Conservation (phyloP, 2,888 invertebrate genomes). For the Eueremaeus valkanovi region DNA sequence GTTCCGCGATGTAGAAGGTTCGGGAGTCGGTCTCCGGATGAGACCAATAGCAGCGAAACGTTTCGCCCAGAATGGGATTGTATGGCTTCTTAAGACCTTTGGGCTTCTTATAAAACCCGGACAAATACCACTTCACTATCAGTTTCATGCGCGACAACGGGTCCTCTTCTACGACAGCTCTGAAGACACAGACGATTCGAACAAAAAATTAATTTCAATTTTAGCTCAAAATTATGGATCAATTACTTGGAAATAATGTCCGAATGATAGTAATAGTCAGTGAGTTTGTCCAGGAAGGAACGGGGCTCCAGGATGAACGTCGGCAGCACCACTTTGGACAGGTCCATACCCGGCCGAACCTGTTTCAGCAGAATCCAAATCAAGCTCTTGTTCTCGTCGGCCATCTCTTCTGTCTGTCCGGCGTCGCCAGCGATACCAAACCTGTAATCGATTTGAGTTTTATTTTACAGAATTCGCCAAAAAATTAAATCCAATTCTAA, state of each 20-base stretch:
- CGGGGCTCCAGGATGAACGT: slow-evolving; percentile 91
- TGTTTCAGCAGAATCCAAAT: slow-evolving; percentile 93
- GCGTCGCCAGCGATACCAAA: slow-evolving; percentile 58
- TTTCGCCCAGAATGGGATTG: slow-evolving; percentile 89
- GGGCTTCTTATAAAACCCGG: slow-evolving; percentile 88
- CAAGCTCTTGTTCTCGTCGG: slow-evolving; percentile 88
- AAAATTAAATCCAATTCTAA: too few species aligned
- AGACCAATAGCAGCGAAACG: slow-evolving; percentile 84
- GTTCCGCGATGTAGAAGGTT: slow-evolving; percentile 88
- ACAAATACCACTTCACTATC: slow-evolving; percentile 84
- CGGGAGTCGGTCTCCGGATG: slow-evolving; percentile 70
- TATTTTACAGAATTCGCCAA: too few species aligned
- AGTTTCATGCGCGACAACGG: slow-evolving; percentile 83
- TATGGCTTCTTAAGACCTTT: slow-evolving; percentile 93
- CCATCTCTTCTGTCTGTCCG: slow-evolving; percentile 78
- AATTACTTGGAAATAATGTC: slow-evolving; percentile 74
- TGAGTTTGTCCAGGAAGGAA: slow-evolving; percentile 86
- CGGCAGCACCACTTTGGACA: slow-evolving; percentile 85
- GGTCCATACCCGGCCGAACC: slow-evolving; percentile 92
- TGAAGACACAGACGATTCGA: slow-evolving; percentile 52
- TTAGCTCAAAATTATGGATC: slow-evolving; percentile 52
- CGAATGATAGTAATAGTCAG: slow-evolving; percentile 90
- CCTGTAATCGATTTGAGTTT: too few species aligned
- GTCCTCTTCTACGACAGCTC: slow-evolving; percentile 77
- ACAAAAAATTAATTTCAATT: neutral